A percentile compares a stretch with the other conserved stretches of the same genome.
phyloP scores from a whole-genome alignment of 2,113 vertebrate genomes.

The Collichthys lucidus region DNA sequence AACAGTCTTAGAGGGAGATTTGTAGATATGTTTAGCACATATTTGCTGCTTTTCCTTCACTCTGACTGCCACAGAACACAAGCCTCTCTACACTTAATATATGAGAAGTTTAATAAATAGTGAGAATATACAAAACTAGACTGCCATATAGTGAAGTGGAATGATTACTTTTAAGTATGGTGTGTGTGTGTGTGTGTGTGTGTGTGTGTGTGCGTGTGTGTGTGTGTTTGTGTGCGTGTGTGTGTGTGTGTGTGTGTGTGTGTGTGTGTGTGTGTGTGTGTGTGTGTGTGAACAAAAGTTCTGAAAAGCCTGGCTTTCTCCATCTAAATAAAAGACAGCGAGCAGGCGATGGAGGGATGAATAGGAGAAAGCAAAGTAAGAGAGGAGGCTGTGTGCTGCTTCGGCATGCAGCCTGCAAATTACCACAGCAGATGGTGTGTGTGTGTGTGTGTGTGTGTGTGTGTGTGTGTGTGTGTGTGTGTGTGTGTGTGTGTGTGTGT shows the following conservation, averaged over 20 bases:
- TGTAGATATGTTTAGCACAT: too few species aligned
- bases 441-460: constrained; percentile 48
- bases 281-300: constrained; percentile 72
- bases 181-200: constrained; percentile 6
- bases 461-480: constrained; percentile 42
- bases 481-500: constrained; percentile 54
- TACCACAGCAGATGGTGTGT: constrained; percentile 83
- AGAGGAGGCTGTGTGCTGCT: constrained; percentile 79
- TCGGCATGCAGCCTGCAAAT: constrained; percentile 82
- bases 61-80: not conserved
- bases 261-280: constrained; percentile 18
- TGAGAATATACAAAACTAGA: constrained; percentile 15
- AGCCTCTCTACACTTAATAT: not conserved
- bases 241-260: constrained; percentile 17
- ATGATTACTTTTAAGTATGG: constrained; percentile 22
- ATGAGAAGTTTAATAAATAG: constrained; percentile 33
- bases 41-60: too few species aligned
- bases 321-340: constrained; percentile 63
- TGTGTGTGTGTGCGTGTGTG: constrained; percentile 26
- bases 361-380: constrained; percentile 68
- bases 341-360: constrained; percentile 65
- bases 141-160: constrained; percentile 23
- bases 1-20: too few species aligned
- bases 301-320: constrained; percentile 73
- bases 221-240: constrained; percentile 12